phyloP scores from a whole-genome alignment of 1,140 invertebrate genomes.

The Cephus cinctus region DNA sequence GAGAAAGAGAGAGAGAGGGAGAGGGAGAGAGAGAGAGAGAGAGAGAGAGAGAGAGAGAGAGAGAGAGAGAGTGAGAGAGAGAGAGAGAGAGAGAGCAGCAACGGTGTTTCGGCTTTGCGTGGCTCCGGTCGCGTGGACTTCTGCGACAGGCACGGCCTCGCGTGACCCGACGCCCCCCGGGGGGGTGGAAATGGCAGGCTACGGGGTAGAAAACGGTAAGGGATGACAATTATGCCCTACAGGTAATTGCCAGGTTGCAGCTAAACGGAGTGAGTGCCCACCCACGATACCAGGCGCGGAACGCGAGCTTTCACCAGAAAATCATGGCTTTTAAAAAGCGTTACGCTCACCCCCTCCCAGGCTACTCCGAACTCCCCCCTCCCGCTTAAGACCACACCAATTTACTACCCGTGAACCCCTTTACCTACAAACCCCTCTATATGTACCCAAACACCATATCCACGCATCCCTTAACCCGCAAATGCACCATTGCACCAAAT shows the following conservation, averaged over 20 bases:
- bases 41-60: no score
- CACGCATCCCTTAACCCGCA: no score
- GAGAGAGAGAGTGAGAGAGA: no score
- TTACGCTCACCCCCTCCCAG: no score
- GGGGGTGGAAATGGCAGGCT: constrained; percentile 18
- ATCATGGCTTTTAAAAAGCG: constrained; percentile 41
- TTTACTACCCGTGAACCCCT: constrained; percentile 16
- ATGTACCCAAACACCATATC: no score
- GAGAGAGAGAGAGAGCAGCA: no score
- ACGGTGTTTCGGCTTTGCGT: constrained; percentile 52
- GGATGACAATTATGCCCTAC: constrained; percentile 56
- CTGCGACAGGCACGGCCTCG: constrained; percentile 57
- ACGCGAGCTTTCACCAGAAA: constrained; percentile 41
- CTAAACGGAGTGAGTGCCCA: constrained; percentile 40
- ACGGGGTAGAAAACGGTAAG: constrained; percentile 42
- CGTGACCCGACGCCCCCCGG: constrained; percentile 45
- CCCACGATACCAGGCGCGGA: constrained; percentile 22
- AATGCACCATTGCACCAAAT: no score
- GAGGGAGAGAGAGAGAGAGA: no score
- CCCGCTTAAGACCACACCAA: constrained; percentile 20
- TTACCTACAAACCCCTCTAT: neutral
- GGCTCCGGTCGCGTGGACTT: constrained; percentile 53
- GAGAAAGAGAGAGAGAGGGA: no score
- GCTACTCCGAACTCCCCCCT: no score
- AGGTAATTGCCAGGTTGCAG: constrained; percentile 49